Evolutionary conservation across 2,113 vertebrate genomes (phyloP).

Genomic region (Mesoclemmys tuberculata): DNA sequence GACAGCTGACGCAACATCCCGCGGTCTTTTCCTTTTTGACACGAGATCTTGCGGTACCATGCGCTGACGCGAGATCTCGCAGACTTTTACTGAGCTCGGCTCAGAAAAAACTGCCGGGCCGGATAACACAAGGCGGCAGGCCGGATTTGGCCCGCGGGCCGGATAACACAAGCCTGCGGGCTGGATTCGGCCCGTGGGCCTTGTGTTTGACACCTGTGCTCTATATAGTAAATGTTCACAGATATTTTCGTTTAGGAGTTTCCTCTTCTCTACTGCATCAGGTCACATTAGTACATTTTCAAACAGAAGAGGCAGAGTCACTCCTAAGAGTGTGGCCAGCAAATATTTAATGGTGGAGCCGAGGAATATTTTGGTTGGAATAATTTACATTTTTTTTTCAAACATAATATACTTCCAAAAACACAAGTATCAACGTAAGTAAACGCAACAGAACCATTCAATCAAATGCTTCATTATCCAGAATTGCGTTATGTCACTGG

Average conservation of each 20-base stretch:
- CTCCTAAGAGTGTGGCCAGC: constrained; percentile 57
- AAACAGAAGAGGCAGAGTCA: constrained; percentile 45
- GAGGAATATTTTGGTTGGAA: constrained; percentile 63
- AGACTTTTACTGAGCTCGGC: no score
- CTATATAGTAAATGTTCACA: not conserved
- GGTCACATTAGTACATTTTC: constrained; percentile 32
- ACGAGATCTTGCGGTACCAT: no score
- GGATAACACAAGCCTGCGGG: no score
- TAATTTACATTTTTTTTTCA: constrained; percentile 71
- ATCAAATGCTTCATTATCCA: constrained; percentile 56
- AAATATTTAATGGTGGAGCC: constrained; percentile 61
- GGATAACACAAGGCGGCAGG: no score
- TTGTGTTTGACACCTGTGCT: no score
- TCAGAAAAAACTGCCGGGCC: no score
- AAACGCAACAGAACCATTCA: not conserved
- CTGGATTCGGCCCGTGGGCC: no score
- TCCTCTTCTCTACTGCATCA: not conserved
- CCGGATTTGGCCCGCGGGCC: no score
- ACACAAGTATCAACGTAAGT: constrained; percentile 29
- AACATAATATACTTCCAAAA: constrained; percentile 63
- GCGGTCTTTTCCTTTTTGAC: no score
- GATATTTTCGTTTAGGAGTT: not conserved
- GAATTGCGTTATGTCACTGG: constrained; percentile 8
- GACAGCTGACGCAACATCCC: no score
- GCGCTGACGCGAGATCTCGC: no score